Evolutionary conservation across 2,113 vertebrate genomes (phyloP).

Genomic region (Paramormyrops kingsleyae): DNA sequence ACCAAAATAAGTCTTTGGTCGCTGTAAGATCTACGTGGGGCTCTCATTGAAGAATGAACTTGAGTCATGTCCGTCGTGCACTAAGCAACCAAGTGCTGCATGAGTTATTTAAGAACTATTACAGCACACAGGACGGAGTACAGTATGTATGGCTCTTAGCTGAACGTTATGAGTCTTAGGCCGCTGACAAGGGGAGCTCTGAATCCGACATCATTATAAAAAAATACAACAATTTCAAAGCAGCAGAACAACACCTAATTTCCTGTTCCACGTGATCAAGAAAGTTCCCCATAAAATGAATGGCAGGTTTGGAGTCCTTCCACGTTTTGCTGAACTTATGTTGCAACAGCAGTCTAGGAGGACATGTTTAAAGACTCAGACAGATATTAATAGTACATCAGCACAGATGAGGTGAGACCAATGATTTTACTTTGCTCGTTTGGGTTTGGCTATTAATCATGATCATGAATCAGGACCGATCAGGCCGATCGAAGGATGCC

Average conservation of each 20-base stretch:
- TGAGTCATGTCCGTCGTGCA: background rate
- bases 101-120: background rate
- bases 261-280: background rate
- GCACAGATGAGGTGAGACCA: background rate
- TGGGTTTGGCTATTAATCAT: constrained; percentile 34
- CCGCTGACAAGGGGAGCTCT: background rate
- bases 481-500: constrained; percentile 47
- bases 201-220: background rate
- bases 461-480: constrained; percentile 37
- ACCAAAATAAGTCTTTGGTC: background rate
- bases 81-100: background rate
- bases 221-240: background rate
- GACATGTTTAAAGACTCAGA: background rate
- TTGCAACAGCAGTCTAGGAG: background rate
- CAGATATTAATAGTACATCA: background rate
- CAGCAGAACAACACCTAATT: background rate
- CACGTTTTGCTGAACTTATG: background rate
- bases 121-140: background rate
- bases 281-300: background rate
- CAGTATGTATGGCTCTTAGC: background rate
- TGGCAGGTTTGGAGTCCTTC: background rate
- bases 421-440: constrained; percentile 8
- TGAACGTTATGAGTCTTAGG: background rate
- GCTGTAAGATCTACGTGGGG: background rate
- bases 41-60: background rate